These are phyloP conservation scores for Drosophila trichaetosa DNA, from an alignment of 2,888 invertebrate species.

Conservation along the genomic window DNA sequence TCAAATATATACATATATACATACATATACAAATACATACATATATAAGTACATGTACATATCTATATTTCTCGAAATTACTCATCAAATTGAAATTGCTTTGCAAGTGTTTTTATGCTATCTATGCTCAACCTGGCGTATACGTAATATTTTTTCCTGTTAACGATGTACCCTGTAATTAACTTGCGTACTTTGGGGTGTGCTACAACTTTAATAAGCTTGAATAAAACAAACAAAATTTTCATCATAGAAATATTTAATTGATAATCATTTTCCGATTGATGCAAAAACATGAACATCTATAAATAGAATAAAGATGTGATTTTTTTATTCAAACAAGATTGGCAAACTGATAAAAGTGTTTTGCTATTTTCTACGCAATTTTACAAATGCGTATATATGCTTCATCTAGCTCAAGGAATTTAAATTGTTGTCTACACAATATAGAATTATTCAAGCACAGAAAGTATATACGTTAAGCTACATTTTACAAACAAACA, in stretches of 20 bases:
- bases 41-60: constrained; percentile 5
- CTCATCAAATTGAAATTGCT: constrained; percentile 70
- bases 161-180: constrained; percentile 6
- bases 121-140: constrained; percentile 60
- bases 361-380: not conserved
- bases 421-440: constrained; percentile 1
- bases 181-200: not conserved
- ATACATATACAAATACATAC: not conserved
- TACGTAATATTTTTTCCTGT: constrained; percentile 31
- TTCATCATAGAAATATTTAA: not conserved
- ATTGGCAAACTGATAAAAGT: not conserved
- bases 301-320: not conserved
- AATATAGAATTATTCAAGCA: not conserved
- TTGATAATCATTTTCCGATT: not conserved
- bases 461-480: not conserved
- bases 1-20: constrained; percentile 18
- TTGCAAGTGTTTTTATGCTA: constrained; percentile 60
- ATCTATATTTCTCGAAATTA: constrained; percentile 48
- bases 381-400: not conserved
- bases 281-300: not conserved
- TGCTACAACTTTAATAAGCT: not conserved
- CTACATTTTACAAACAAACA: not conserved
- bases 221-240: not conserved
- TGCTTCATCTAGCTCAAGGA: not conserved
- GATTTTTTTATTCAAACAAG: not conserved